These are phyloP conservation scores for Nomada hirtipes DNA, from an alignment of 2,888 invertebrate species.

Conservation along the genomic window DNA sequence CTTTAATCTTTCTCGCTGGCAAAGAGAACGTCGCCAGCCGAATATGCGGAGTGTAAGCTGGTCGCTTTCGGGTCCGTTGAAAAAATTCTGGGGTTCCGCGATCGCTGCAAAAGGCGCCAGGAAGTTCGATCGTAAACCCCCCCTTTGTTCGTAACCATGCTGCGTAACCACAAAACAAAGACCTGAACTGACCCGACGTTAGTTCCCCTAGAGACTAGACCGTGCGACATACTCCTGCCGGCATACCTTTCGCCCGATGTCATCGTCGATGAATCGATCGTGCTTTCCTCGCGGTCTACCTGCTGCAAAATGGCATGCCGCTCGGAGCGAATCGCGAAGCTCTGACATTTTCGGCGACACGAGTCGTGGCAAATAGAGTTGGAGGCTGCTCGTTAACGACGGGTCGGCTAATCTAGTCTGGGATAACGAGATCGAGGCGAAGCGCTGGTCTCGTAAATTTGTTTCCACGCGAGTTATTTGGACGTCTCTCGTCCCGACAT, in stretches of 20 bases:
- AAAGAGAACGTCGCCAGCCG: neutral
- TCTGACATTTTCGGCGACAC: no score
- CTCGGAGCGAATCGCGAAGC: neutral
- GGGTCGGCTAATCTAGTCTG: neutral
- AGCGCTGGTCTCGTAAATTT: slow-evolving; percentile 29
- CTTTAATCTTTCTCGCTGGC: neutral
- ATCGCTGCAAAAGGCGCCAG: slow-evolving; percentile 36
- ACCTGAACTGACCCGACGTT: slow-evolving; percentile 19
- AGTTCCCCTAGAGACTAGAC: slow-evolving; percentile 24
- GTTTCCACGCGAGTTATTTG: slow-evolving; percentile 60
- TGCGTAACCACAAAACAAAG: slow-evolving; percentile 68
- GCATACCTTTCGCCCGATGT: slow-evolving; percentile 45
- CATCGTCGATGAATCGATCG: slow-evolving; percentile 42
- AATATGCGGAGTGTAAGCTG: no score
- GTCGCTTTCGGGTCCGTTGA: slow-evolving; percentile 5
- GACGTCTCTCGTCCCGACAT: slow-evolving; percentile 24
- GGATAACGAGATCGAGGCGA: slow-evolving; percentile 21
- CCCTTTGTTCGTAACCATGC: slow-evolving; percentile 67
- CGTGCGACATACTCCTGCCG: slow-evolving; percentile 27
- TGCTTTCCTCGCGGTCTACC: slow-evolving; percentile 11
- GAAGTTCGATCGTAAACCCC: slow-evolving; percentile 45
- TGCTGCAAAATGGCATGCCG: neutral
- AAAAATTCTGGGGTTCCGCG: slow-evolving; percentile 6
- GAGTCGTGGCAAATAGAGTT: neutral
- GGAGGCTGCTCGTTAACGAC: neutral